A percentile compares a stretch with the other conserved stretches of the same genome.
Evolutionary conservation across 2,113 vertebrate species (phyloP).

Genomic region (Neogobius melanostomus): DNA sequence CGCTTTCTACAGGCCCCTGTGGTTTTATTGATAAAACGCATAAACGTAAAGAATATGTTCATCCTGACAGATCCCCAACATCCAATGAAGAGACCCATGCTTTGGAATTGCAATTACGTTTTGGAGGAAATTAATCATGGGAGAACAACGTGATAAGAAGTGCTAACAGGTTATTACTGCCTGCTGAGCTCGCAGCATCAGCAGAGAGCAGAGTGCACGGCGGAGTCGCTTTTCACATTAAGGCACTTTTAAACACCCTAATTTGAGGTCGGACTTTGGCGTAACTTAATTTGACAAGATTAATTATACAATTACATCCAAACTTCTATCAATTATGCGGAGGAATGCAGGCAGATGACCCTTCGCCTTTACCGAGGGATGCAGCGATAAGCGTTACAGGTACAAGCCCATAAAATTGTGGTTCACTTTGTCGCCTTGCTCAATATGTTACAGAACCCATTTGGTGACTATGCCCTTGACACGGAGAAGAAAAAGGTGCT

Average conservation of each 20-base stretch:
- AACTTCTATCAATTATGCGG: slow-evolving; percentile 81
- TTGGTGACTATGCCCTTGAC: slow-evolving; percentile 67
- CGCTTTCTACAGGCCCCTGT: too few species aligned
- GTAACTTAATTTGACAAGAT: slow-evolving; percentile 82
- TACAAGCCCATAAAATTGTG: slow-evolving; percentile 68
- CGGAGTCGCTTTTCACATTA: slow-evolving; percentile 75
- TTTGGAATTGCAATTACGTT: slow-evolving; percentile 67
- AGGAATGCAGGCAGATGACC: slow-evolving; percentile 74
- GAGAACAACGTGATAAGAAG: slow-evolving; percentile 74
- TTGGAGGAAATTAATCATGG: slow-evolving; percentile 74
- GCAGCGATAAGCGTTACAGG: slow-evolving; percentile 79
- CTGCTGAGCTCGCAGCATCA: slow-evolving; percentile 58
- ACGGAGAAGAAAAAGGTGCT: slow-evolving; percentile 57
- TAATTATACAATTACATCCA: slow-evolving; percentile 83
- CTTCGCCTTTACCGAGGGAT: slow-evolving; percentile 73
- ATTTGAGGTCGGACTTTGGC: slow-evolving; percentile 75
- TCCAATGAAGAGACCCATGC: slow-evolving; percentile 53
- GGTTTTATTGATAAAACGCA: too few species aligned
- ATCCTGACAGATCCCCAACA: slow-evolving; percentile 30
- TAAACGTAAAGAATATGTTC: slow-evolving; percentile 16
- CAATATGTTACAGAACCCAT: slow-evolving; percentile 66
- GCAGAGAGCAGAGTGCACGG: slow-evolving; percentile 75
- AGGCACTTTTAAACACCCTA: slow-evolving; percentile 77
- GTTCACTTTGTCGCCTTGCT: slow-evolving; percentile 71
- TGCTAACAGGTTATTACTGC: slow-evolving; percentile 74